These are phyloP conservation scores for Athene cunicularia DNA, from an alignment of 2,113 vertebrate genomes.

Conservation along the genomic window DNA sequence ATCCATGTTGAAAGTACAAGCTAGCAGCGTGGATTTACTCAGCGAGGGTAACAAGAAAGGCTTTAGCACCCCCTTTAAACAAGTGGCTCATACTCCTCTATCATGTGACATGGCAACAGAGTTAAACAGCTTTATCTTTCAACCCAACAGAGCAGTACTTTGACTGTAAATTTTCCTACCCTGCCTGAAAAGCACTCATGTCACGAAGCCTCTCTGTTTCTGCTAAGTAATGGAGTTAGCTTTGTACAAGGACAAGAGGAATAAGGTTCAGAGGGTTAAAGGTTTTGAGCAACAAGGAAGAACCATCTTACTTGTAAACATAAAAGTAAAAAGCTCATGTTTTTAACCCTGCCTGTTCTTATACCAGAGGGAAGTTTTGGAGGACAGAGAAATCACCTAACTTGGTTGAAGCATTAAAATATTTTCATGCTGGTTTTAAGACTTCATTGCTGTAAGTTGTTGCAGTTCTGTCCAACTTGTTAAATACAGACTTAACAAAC, in stretches of 20 bases:
- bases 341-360: neutral
- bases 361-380: neutral
- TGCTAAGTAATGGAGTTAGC: neutral
- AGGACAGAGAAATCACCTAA: neutral
- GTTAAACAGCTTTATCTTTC: neutral
- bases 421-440: neutral
- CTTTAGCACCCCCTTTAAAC: neutral
- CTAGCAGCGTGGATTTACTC: neutral
- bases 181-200: neutral
- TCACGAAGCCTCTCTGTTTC: neutral
- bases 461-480: neutral
- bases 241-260: neutral
- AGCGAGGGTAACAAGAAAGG: neutral
- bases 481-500: neutral
- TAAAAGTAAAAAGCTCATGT: neutral
- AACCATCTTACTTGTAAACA: neutral
- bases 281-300: neutral
- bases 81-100: neutral
- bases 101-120: neutral
- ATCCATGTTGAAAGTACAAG: neutral
- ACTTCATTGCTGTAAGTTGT: neutral
- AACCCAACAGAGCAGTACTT: neutral
- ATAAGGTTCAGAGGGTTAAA: neutral
- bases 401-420: neutral
- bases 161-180: neutral